phyloP scores from a whole-genome alignment of 2,888 invertebrate species.

The Diplazon laetatorius region DNA sequence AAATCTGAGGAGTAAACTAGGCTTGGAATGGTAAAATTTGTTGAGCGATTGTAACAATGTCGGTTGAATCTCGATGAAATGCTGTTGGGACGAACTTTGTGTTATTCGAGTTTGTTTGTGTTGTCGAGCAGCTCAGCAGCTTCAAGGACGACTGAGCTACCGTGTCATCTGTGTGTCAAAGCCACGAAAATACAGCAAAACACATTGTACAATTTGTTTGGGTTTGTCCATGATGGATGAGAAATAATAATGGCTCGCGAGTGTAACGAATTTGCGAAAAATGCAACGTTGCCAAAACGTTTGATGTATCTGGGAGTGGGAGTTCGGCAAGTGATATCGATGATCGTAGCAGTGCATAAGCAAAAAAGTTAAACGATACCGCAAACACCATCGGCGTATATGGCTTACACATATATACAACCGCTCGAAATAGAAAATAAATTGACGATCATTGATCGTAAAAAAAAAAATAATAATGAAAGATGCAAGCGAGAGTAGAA shows the following conservation, averaged over 20 bases:
- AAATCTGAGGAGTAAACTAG: too few relatives aligned
- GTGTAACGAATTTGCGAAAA: slow-evolving; percentile 18
- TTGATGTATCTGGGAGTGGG: slow-evolving; percentile 49
- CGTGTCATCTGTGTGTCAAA: too few relatives aligned
- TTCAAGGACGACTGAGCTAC: too few relatives aligned
- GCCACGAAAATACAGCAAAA: too few relatives aligned
- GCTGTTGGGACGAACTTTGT: too few relatives aligned
- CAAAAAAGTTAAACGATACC: background rate
- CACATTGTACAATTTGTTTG: too few relatives aligned
- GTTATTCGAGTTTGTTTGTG: too few relatives aligned
- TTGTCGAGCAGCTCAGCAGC: too few relatives aligned
- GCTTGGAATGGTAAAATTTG: too few relatives aligned
- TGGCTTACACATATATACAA: slow-evolving; percentile 17
- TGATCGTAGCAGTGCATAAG: background rate
- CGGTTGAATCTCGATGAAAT: too few relatives aligned
- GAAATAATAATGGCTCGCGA: slow-evolving; percentile 70
- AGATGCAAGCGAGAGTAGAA: slow-evolving; percentile 61
- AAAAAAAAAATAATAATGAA: slow-evolving; percentile 58
- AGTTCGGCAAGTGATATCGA: slow-evolving; percentile 31
- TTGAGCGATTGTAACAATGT: too few relatives aligned
- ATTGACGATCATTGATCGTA: slow-evolving; percentile 56
- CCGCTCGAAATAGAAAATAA: slow-evolving; percentile 56
- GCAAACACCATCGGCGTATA: background rate
- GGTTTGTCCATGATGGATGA: slow-evolving; percentile 67
- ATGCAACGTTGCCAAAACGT: slow-evolving; percentile 36